phyloP scores from a whole-genome alignment of 2,797 vertebrate species.

The Chaetodon trifasciatus region DNA sequence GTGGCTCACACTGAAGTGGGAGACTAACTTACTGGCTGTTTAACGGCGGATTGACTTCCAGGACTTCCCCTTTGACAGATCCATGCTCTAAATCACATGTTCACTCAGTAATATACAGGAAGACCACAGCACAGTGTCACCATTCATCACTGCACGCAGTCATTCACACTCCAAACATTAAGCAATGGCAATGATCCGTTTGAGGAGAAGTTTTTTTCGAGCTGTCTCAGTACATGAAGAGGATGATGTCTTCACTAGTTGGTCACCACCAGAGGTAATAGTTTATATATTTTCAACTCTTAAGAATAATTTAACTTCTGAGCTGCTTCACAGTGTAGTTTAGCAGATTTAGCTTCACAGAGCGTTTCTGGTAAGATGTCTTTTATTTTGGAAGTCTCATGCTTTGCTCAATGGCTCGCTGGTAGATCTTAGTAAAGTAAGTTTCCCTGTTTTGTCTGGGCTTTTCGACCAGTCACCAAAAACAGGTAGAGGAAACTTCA shows the following conservation, averaged over 20 bases:
- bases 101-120: constrained; percentile 19
- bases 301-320: neutral
- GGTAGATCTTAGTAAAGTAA: neutral
- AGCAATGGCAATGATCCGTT: constrained; percentile 35
- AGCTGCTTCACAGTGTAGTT: neutral
- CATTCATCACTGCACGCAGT: neutral
- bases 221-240: constrained; percentile 14
- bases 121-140: constrained; percentile 16
- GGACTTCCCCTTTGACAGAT: constrained; percentile 66
- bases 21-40: neutral
- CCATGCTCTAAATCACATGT: constrained; percentile 47
- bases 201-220: constrained; percentile 40
- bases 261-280: constrained; percentile 59
- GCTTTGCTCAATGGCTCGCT: neutral
- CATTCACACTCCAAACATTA: neutral
- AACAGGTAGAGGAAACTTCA: neutral
- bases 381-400: neutral
- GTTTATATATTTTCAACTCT: neutral
- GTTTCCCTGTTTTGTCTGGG: neutral
- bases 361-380: neutral
- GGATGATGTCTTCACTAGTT: constrained; percentile 51
- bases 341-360: neutral
- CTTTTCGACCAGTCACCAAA: neutral
- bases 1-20: constrained; percentile 13
- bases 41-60: constrained; percentile 21